A percentile compares a stretch with the other conserved stretches of the same genome.
Conservation (phyloP, 2,113 vertebrate genomes). For the Willisornis vidua region DNA sequence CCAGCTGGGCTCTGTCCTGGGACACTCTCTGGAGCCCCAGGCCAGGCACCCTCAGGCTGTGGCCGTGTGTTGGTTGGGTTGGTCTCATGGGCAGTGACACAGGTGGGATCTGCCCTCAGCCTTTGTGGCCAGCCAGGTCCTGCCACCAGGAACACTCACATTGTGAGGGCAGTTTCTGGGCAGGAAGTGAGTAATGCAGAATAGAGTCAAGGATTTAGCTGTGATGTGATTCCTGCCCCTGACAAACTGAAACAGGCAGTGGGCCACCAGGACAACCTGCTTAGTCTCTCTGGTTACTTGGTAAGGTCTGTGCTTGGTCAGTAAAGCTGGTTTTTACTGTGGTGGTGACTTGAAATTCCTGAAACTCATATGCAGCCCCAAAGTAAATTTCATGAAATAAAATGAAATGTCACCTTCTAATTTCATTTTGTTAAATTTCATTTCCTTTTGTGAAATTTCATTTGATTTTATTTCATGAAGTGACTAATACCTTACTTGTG, state of each 20-base stretch:
- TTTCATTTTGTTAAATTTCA: background rate
- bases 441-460: background rate
- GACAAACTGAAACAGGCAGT: background rate
- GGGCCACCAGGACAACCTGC: background rate
- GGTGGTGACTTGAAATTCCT: background rate
- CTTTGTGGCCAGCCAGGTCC: background rate
- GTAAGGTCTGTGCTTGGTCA: background rate
- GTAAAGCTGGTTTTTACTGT: background rate
- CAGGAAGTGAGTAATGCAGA: background rate
- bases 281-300: background rate
- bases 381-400: background rate
- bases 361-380: background rate
- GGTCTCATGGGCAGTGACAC: background rate
- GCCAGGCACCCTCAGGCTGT: background rate
- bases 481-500: background rate
- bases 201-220: background rate
- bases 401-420: background rate
- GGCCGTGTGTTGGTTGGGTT: background rate
- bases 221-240: background rate
- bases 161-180: background rate
- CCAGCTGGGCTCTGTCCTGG: background rate
- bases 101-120: accelerated
- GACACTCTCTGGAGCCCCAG: background rate
- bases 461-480: background rate
- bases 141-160: background rate